Percentiles rank a stretch among this genome's conserved stretches.
Evolutionary conservation across 1,140 invertebrate genomes (phyloP).

Genomic region (Glomeris maerens): DNA sequence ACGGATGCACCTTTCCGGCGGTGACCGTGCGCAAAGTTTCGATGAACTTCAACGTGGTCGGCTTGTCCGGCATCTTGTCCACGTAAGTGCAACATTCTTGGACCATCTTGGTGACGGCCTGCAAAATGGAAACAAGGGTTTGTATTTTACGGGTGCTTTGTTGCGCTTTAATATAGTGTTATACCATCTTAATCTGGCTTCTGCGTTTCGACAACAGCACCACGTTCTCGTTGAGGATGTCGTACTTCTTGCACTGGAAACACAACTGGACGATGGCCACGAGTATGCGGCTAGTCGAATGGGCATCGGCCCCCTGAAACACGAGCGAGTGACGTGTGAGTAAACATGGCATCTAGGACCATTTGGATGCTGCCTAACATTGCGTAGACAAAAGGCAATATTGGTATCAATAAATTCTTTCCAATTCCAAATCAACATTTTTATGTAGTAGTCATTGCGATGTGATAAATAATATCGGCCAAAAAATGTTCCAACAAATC

Average conservation of each 20-base stretch:
- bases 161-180: background rate
- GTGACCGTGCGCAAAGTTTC: slow-evolving; percentile 90
- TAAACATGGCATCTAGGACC: too few relatives aligned
- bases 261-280: slow-evolving; percentile 89
- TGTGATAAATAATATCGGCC: too few relatives aligned
- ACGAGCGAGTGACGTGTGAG: slow-evolving; percentile 13
- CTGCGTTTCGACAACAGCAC: slow-evolving; percentile 79
- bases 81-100: slow-evolving; percentile 92
- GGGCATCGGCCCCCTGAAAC: slow-evolving; percentile 74
- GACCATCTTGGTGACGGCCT: slow-evolving; percentile 96
- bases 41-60: slow-evolving; percentile 84
- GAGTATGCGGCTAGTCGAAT: slow-evolving; percentile 84
- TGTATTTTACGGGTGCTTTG: background rate
- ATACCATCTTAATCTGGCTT: slow-evolving; percentile 81
- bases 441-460: too few relatives aligned
- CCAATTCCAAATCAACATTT: too few relatives aligned
- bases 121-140: slow-evolving; percentile 5
- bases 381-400: too few relatives aligned
- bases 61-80: slow-evolving; percentile 79
- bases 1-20: slow-evolving; percentile 67
- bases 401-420: too few relatives aligned
- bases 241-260: slow-evolving; percentile 83
- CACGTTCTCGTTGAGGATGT: slow-evolving; percentile 87
- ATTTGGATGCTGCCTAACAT: too few relatives aligned
- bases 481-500: too few relatives aligned